Percentiles rank a stretch among this genome's conserved stretches.
Conservation (phyloP, 2,113 vertebrate species). For the Oryctolagus cuniculus region mOryCun1.1 NC_091444.1:24210001-24210500, state of each 20-base stretch:
- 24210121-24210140: too few relatives aligned
- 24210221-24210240: too few relatives aligned
- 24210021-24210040: not conserved
- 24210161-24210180: too few relatives aligned
- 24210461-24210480: not conserved
- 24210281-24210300: not conserved
- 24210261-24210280: not conserved
- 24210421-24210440: not conserved
- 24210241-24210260: not conserved
- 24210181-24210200: not conserved
- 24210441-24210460: fast-evolving
- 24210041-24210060: not conserved
- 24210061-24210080: not conserved
- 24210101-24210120: not conserved
- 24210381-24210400: not conserved
- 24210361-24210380: not conserved
- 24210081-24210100: not conserved
- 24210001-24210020: not conserved
- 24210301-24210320: not conserved
- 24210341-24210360: not conserved
- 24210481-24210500: not conserved
- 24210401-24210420: not conserved
- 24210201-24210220: fast-evolving
- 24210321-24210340: not conserved
- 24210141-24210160: not conserved